Evolutionary conservation across 2,888 invertebrate species (phyloP).

Genomic region (Monochamus alternatus): DNA sequence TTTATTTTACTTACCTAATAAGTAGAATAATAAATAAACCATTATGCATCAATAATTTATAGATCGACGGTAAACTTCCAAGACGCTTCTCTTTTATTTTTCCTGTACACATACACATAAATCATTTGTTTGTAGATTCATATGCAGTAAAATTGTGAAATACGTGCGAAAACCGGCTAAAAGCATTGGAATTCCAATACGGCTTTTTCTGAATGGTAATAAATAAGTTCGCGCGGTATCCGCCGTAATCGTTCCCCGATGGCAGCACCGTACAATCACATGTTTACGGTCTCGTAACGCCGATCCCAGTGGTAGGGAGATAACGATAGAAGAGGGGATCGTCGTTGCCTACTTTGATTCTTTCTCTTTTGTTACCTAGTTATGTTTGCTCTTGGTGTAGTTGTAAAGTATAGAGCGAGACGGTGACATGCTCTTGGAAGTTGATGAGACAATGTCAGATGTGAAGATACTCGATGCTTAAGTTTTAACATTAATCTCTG

Average conservation of each 20-base stretch:
- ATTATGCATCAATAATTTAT: not conserved
- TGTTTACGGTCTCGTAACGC: conserved; percentile 43
- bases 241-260: conserved; percentile 56
- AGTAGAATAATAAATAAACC: no score
- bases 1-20: no score
- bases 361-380: conserved; percentile 45
- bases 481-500: conserved; percentile 66
- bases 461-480: conserved; percentile 58
- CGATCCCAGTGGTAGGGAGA: conserved; percentile 44
- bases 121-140: conserved; percentile 39
- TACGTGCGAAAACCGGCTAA: conserved; percentile 41
- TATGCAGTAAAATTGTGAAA: conserved; percentile 38
- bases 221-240: conserved; percentile 57
- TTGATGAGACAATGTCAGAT: conserved; percentile 62
- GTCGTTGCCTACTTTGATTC: conserved; percentile 39
- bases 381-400: conserved; percentile 28
- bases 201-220: conserved; percentile 46
- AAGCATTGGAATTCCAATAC: conserved; percentile 37
- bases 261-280: conserved; percentile 62
- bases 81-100: conserved; percentile 15
- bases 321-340: conserved; percentile 38
- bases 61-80: not conserved
- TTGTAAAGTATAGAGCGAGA: conserved; percentile 27
- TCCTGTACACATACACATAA: conserved; percentile 23
- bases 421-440: conserved; percentile 52